phyloP scores from a whole-genome alignment of 2,797 vertebrate species.

The Pelobates cultripes region DNA sequence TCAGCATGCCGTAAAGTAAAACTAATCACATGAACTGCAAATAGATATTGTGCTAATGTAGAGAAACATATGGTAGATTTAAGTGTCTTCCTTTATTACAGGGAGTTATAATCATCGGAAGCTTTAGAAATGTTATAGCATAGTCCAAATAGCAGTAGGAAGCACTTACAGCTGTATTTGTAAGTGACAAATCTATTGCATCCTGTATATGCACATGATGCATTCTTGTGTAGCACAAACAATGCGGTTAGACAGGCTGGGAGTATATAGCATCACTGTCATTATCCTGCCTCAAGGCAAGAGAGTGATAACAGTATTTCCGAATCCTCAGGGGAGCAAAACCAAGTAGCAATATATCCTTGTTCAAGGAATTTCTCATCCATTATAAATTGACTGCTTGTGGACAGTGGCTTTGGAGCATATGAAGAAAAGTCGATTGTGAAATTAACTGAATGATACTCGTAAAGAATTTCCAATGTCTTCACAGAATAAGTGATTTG shows the following conservation, averaged over 20 bases:
- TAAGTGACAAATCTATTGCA: neutral
- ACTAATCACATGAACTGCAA: too few relatives aligned
- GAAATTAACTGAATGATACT: constrained; percentile 14
- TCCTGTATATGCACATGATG: neutral
- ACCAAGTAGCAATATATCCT: constrained; percentile 38
- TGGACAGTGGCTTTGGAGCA: constrained; percentile 37
- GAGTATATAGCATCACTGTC: constrained; percentile 50
- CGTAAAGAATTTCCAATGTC: constrained; percentile 19
- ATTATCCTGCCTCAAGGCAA: constrained; percentile 45
- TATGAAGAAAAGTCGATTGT: constrained; percentile 10
- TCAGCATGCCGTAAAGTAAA: too few relatives aligned
- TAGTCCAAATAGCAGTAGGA: neutral
- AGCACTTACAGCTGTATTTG: neutral
- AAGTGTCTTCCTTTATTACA: too few relatives aligned
- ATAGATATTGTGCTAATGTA: too few relatives aligned
- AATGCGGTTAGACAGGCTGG: constrained; percentile 24
- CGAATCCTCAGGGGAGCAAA: constrained; percentile 40
- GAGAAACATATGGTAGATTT: too few relatives aligned
- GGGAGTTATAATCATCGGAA: too few relatives aligned
- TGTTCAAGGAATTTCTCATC: constrained; percentile 50
- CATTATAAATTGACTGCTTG: constrained; percentile 44
- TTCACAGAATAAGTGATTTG: constrained; percentile 8
- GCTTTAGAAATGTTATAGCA: neutral
- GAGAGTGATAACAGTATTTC: constrained; percentile 49
- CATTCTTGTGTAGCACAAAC: constrained; percentile 2